Evolutionary conservation across 2,113 vertebrate genomes (phyloP).

Genomic region (Nettapus auritus): DNA sequence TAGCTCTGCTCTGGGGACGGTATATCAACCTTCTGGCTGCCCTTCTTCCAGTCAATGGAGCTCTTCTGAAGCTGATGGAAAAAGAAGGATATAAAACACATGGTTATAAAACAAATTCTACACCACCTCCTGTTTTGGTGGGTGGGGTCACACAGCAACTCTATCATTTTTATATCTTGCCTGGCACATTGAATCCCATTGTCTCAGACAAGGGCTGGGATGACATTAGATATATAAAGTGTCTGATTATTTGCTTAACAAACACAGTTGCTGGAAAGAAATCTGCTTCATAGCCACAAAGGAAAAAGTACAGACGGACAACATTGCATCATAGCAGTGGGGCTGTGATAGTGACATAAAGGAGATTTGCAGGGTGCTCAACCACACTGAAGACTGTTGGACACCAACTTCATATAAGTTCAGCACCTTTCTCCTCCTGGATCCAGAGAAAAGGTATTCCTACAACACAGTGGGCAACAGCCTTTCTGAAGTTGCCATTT

Average conservation of each 20-base stretch:
- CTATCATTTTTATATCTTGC: neutral
- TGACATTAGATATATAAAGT: neutral
- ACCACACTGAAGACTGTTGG: neutral
- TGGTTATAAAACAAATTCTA: neutral
- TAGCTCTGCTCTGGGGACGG: neutral
- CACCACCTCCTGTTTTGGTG: neutral
- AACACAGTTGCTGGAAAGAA: constrained; percentile 16
- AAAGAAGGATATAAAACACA: neutral
- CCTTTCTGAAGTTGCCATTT: neutral
- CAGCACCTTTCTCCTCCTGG: neutral
- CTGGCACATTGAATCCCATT: neutral
- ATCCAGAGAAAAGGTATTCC: neutral
- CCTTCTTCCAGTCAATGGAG: neutral
- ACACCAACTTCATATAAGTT: neutral
- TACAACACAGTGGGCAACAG: neutral
- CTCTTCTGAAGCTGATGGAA: constrained; percentile 54
- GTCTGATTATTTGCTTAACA: constrained; percentile 30
- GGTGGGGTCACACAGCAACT: neutral
- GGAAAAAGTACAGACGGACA: neutral
- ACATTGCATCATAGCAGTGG: neutral
- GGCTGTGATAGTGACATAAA: neutral
- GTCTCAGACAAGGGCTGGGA: constrained; percentile 36
- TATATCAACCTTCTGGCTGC: neutral
- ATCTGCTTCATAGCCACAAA: neutral
- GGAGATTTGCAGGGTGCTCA: neutral